Base-by-base conservation (phyloP, 2,113 vertebrate genomes). In the Rostratula benghalensis region DNA sequence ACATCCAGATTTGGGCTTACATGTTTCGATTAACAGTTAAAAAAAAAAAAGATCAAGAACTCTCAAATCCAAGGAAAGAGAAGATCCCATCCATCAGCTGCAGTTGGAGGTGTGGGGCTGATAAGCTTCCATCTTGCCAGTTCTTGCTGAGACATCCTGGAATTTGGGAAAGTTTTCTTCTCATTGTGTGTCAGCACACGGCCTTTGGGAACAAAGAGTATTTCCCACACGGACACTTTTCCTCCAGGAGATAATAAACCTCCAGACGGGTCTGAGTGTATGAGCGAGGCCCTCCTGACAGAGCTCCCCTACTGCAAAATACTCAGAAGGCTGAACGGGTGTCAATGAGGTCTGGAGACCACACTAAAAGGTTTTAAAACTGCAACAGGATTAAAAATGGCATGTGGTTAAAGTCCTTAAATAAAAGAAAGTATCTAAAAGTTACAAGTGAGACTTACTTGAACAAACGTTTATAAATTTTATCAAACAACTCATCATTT, bases 381-480 rank as follows among this genome's bases (percentile, higher is more conserved):
- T 85, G 67, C 57, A 79, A 69, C 31, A 31, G 54, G 59, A 82
- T 82, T 92, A 61, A 92, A 92, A 94, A 82, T 67, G 67, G 75
- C 63, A 73, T 63, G 68, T 30, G 69, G 86, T 67, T 33, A 28
- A 93, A 83, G 37, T 64, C 87, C 83, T 97, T 86, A 91, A 95
- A 94, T 91, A 89, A 93, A 84, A 45, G n/a, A 84, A 87, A 87
- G 65, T 74, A 95, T 86, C 84, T 88, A 64, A 94, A 97, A 92
- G 59, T 94, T 85, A 84, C 94, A 95, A 95, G 65, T 85, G 59
- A 79, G n/a, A 76, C 57, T 94, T 65, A 43, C 91, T 92, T 73
- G 77, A 77, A 94, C 92, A 96, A 94, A 96, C 86, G 46, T 93
- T 94, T 97, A 92, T 79, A 83, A 89, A 90, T 87, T 94, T 74